Conservation (phyloP, 2,888 invertebrate species). For the Parelbella ahira region DNA sequence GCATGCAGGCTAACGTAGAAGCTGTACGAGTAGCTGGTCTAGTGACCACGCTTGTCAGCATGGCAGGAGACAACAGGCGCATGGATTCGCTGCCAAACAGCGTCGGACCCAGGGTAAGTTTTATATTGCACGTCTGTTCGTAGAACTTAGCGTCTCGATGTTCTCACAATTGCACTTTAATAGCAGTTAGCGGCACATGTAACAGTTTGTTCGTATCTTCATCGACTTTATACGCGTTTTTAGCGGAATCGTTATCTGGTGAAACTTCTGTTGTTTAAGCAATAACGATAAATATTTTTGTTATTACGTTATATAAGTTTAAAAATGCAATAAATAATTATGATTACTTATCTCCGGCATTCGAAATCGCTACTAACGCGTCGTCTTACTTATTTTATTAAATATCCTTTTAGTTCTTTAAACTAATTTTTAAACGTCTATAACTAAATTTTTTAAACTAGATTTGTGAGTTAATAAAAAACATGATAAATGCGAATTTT, state of each 20-base stretch:
- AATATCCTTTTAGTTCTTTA: too few species aligned
- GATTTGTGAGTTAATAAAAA: conserved; percentile 1
- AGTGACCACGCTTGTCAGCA: conserved; percentile 91
- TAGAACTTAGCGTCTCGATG: conserved; percentile 24
- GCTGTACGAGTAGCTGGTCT: conserved; percentile 90
- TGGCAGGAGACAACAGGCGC: conserved; percentile 83
- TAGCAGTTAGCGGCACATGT: conserved; percentile 11
- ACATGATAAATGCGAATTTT: conserved; percentile 10
- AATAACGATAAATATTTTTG: too few species aligned
- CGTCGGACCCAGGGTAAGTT: conserved; percentile 76
- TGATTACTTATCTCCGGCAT: conserved; percentile 1
- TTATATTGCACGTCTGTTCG: conserved; percentile 40
- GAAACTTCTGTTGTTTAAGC: too few species aligned
- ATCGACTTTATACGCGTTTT: conserved; percentile 10
- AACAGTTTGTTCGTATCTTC: conserved; percentile 8
- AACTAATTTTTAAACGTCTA: too few species aligned
- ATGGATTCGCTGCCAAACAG: conserved; percentile 76
- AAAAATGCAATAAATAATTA: too few species aligned
- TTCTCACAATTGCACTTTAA: conserved; percentile 26
- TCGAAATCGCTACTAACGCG: not conserved
- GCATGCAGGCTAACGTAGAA: conserved; percentile 87
- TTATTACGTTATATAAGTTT: too few species aligned
- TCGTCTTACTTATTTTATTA: too few species aligned
- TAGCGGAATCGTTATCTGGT: conserved; percentile 1
- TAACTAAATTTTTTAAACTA: conserved; percentile 5